Evolutionary conservation across 1,140 invertebrate species (phyloP), one percentile per base, ranked within the genome.

Genomic region (Babylonia areolata): DNA sequence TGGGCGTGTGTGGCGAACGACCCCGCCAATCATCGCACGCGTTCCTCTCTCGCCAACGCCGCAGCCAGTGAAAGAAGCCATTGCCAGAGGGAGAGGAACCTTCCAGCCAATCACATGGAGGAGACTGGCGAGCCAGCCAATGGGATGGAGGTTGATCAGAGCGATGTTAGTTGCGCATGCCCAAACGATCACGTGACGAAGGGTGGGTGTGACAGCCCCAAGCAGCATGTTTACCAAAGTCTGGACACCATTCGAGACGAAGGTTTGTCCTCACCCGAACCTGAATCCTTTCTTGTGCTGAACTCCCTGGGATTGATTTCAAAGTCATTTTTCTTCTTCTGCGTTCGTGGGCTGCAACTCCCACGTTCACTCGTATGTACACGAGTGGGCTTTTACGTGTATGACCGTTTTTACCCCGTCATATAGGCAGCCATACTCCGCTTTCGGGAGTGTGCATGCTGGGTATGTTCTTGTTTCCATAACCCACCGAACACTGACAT

Each of bases 201-300:
- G 23, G 5, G 58, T 64, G 58, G 58, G 58, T 64, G 28, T n/a
- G 81, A 82, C 39, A 31, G 11, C 39, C 69, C 37, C 58, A 58
- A 51, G 20, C 64, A 77, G 17, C 33, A 85, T 54, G 79, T 85
- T 20, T 85, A 85, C 40, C 85, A 85, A 42, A 58, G 64, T 28
- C 33, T 85, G 28, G 85, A 85, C 12, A 31, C 35, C 12, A 9
- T 51, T 15, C 20, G 37, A 54, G 15, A 28, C 39, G 78, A 80
- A 15, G 28, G 78, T 80, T 15, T 42, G 42, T 73, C 31, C 37
- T 33, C 17, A 51, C 46, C 9, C 17, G 0, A 51, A 51, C 46
- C n/a, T n/a, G n/a, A n/a, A n/a, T 12, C 46, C 46, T 51, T 51
- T 17, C 46, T 17, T 51, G 46, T n/a, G n/a, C n/a, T n/a, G n/a